Conservation (phyloP, 2,888 invertebrate genomes). For the Pseudolycoriella hygida region DNA sequence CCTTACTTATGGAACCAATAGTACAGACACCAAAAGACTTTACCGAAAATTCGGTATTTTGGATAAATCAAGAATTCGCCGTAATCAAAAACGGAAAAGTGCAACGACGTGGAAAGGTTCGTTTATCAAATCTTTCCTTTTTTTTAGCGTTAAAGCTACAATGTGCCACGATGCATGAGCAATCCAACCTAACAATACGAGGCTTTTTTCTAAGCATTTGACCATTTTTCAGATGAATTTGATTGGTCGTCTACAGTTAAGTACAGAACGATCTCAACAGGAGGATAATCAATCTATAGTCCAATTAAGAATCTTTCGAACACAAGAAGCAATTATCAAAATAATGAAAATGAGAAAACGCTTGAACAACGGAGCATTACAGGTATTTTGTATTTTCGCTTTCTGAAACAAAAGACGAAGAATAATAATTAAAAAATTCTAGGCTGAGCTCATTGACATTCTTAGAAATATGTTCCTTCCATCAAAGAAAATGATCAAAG, state of each 20-base stretch:
- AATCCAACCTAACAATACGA: background rate
- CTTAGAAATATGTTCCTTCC: conserved; percentile 99
- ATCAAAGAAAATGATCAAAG: conserved; percentile 98
- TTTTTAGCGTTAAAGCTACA: no score
- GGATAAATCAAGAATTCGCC: conserved; percentile 95
- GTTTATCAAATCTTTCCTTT: no score
- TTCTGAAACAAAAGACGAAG: background rate
- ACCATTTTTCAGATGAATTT: conserved; percentile 51
- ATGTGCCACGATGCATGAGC: no score
- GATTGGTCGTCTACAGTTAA: conserved; percentile 86
- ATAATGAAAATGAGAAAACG: conserved; percentile 96
- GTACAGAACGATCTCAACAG: conserved; percentile 86
- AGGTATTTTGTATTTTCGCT: conserved; percentile 31
- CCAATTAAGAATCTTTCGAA: conserved; percentile 81
- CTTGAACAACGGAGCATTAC: conserved; percentile 84
- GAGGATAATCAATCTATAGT: conserved; percentile 99
- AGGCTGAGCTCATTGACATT: conserved; percentile 92
- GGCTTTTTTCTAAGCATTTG: no score
- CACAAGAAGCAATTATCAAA: conserved; percentile 96
- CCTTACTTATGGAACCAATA: conserved; percentile 62
- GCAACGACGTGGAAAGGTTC: conserved; percentile 78
- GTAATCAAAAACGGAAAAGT: conserved; percentile 86
- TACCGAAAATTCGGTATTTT: conserved; percentile 78
- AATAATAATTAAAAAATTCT: conserved; percentile 15
- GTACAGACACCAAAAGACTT: conserved; percentile 88